phyloP scores from a whole-genome alignment of 2,888 invertebrate genomes.

The Trisateles emortualis region DNA sequence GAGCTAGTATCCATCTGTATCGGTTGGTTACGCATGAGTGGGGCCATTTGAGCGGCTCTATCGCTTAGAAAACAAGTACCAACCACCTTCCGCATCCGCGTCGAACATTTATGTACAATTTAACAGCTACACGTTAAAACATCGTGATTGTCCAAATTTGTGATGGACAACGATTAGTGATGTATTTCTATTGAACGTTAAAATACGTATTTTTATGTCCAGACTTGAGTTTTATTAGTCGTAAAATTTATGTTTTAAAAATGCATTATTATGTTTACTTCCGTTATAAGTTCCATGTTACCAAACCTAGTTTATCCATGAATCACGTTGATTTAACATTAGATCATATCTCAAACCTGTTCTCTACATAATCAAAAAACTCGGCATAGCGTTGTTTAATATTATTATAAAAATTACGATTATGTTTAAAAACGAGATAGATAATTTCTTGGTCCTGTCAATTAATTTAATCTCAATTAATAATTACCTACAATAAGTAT shows the following conservation, averaged over 20 bases:
- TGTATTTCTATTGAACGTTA: constrained; percentile 2
- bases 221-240: background rate
- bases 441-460: background rate
- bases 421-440: background rate
- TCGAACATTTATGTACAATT: constrained; percentile 16
- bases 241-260: background rate
- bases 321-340: constrained; percentile 32
- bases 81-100: constrained; percentile 21
- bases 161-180: background rate
- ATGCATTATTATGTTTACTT: constrained; percentile 5
- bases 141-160: background rate
- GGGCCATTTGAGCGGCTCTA: constrained; percentile 25
- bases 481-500: background rate
- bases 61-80: constrained; percentile 32
- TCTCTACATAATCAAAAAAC: constrained; percentile 26
- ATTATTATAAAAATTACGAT: background rate
- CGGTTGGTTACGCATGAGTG: constrained; percentile 42
- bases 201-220: background rate
- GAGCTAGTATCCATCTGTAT: constrained; percentile 22
- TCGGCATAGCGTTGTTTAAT: constrained; percentile 9
- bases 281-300: constrained; percentile 11
- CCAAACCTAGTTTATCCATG: constrained; percentile 14
- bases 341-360: constrained; percentile 40
- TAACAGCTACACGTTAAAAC: background rate
- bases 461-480: too few relatives aligned